These are phyloP conservation scores for Catharus bicknelli DNA, from an alignment of 2,113 vertebrate genomes.

Conservation along the genomic window DNA sequence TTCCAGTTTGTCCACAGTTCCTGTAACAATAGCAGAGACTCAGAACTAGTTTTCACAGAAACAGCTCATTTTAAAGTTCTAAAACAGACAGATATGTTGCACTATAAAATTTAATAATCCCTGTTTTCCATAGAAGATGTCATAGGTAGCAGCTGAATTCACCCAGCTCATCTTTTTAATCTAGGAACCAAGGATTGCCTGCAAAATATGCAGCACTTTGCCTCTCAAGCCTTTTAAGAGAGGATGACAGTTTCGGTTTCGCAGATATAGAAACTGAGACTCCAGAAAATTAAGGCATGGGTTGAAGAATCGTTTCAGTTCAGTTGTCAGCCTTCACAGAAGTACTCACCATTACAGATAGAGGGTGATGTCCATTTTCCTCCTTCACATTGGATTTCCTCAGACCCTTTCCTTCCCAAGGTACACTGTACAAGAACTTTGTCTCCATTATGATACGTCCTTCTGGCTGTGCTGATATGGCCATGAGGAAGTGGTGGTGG, in stretches of 20 bases:
- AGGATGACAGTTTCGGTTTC: not conserved
- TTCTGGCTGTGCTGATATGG: not conserved
- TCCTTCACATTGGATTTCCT: conserved; percentile 70
- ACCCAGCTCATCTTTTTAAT: not conserved
- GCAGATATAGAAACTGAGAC: not conserved
- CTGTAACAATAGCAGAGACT: conserved; percentile 33
- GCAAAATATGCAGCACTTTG: not conserved
- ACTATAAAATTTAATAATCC: not conserved
- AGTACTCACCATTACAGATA: conserved; percentile 65
- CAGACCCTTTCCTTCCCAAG: conserved; percentile 46
- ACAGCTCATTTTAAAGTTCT: not conserved
- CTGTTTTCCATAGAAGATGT: not conserved
- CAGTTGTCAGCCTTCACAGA: not conserved
- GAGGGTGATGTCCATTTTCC: conserved; percentile 77
- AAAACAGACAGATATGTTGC: not conserved
- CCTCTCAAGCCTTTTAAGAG: not conserved
- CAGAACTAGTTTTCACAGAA: not conserved
- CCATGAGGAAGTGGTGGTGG: conserved; percentile 66
- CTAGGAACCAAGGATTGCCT: accelerated
- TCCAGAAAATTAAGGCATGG: not conserved
- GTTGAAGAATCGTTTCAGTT: not conserved
- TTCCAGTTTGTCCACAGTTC: not conserved
- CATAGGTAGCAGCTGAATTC: not conserved
- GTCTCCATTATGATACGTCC: conserved; percentile 58
- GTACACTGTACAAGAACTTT: conserved; percentile 55